Evolutionary conservation across 2,888 invertebrate species (phyloP).

Genomic region (Strigamia maritima): DNA sequence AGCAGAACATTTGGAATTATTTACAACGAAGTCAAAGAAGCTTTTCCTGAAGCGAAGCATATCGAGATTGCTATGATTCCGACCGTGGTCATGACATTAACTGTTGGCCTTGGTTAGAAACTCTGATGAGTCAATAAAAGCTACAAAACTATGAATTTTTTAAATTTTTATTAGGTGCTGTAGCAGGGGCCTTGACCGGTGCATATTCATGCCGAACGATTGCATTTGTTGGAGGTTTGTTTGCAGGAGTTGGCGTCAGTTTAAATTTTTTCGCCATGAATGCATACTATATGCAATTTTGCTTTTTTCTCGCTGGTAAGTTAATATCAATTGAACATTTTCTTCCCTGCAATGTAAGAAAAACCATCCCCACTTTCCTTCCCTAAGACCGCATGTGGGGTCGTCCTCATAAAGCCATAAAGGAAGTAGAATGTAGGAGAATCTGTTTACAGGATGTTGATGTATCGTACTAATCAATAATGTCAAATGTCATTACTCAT

Average conservation of each 20-base stretch:
- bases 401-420: no score
- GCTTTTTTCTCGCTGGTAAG: constrained; percentile 68
- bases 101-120: constrained; percentile 10
- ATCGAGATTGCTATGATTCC: background rate
- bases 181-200: constrained; percentile 70
- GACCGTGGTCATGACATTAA: background rate
- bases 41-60: constrained; percentile 2
- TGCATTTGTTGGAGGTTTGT: constrained; percentile 68
- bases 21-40: background rate
- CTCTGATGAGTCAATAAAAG: background rate
- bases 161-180: constrained; percentile 58
- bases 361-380: background rate
- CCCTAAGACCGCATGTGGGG: background rate
- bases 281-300: constrained; percentile 65
- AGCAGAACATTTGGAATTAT: constrained; percentile 22
- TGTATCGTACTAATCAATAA: background rate
- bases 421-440: no score
- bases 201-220: constrained; percentile 63
- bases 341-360: no score
- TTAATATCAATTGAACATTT: background rate
- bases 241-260: constrained; percentile 67
- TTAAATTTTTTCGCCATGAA: constrained; percentile 67
- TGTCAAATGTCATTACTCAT: no score
- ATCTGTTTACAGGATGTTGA: no score
- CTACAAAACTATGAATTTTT: background rate